Evolutionary conservation across 2,888 invertebrate genomes (phyloP).

Genomic region (Timema cristinae): DNA sequence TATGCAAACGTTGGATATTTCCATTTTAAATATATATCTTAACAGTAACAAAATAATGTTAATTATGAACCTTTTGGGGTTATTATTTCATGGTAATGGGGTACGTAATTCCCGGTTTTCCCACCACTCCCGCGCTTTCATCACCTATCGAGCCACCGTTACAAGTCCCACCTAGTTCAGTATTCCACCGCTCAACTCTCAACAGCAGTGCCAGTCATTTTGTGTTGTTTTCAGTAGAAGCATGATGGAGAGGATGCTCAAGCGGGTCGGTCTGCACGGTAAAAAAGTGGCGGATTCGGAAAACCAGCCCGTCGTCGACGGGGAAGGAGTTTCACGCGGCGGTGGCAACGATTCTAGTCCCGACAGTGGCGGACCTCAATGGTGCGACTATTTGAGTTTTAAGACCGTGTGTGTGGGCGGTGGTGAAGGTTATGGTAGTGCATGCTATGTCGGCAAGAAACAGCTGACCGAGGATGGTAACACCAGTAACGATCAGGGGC

Average conservation of each 20-base stretch:
- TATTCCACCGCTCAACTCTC: too few relatives aligned
- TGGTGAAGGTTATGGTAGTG: not conserved
- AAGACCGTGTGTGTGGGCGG: slow-evolving; percentile 28
- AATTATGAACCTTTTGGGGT: too few relatives aligned
- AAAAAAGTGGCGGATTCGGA: slow-evolving; percentile 28
- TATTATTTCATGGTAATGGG: too few relatives aligned
- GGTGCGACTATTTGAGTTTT: slow-evolving; percentile 31
- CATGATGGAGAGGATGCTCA: slow-evolving; percentile 41
- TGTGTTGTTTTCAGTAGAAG: too few relatives aligned
- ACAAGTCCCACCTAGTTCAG: too few relatives aligned
- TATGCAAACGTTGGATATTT: too few relatives aligned
- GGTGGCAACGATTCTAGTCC: slow-evolving; percentile 37
- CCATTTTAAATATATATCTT: too few relatives aligned
- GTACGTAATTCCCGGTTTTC: too few relatives aligned
- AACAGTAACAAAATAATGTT: too few relatives aligned
- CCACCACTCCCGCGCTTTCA: too few relatives aligned
- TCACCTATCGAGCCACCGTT: too few relatives aligned
- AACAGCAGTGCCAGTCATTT: too few relatives aligned
- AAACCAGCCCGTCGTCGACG: slow-evolving; percentile 18
- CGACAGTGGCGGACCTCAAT: slow-evolving; percentile 27
- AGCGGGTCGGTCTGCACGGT: slow-evolving; percentile 35
- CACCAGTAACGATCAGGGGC: slow-evolving; percentile 24
- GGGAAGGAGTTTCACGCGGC: slow-evolving; percentile 35
- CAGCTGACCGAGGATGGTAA: slow-evolving; percentile 21
- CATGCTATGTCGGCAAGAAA: not conserved